Conservation (phyloP, 92 coral and sea anemone species). For the Ricordea florida region DNA sequence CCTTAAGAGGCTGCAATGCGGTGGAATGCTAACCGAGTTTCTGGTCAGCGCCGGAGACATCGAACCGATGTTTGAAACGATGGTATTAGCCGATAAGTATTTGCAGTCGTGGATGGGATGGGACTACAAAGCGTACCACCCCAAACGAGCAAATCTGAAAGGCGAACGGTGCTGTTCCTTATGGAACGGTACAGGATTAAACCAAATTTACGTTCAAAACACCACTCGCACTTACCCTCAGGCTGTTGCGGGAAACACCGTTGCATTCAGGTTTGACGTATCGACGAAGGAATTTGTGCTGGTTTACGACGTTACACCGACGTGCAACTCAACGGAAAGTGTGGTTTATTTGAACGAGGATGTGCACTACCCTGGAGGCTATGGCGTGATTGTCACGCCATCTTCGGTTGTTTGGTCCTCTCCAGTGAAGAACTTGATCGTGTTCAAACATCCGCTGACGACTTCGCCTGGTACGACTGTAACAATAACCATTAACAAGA, state of each 20-base stretch:
- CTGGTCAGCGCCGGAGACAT: constrained; percentile 33
- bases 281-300: constrained; percentile 67
- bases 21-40: constrained; percentile 95
- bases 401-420: constrained; percentile 76
- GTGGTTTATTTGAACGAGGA: constrained; percentile 79
- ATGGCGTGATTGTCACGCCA: constrained; percentile 69
- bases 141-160: constrained; percentile 24
- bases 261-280: constrained; percentile 69
- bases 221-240: constrained; percentile 91
- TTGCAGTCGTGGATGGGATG: constrained; percentile 97
- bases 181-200: constrained; percentile 73
- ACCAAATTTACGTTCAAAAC: constrained; percentile 78
- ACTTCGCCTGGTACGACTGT: constrained; percentile 48
- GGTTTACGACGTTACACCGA: constrained; percentile 59
- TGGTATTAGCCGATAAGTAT: constrained; percentile 79
- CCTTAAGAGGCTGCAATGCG: constrained; percentile 75
- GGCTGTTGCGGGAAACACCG: constrained; percentile 94
- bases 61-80: constrained; percentile 59
- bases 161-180: constrained; percentile 37
- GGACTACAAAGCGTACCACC: constrained; percentile 84
- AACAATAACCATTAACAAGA: constrained; percentile 11
- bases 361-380: constrained; percentile 73
- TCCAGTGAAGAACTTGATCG: constrained; percentile 48
- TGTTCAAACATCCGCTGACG: constrained; percentile 53
- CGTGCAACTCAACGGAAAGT: constrained; percentile 74